Percentiles rank a stretch among this genome's conserved stretches.
Evolutionary conservation across 2,888 invertebrate genomes (phyloP).

Genomic region (Netelia virgata): DNA sequence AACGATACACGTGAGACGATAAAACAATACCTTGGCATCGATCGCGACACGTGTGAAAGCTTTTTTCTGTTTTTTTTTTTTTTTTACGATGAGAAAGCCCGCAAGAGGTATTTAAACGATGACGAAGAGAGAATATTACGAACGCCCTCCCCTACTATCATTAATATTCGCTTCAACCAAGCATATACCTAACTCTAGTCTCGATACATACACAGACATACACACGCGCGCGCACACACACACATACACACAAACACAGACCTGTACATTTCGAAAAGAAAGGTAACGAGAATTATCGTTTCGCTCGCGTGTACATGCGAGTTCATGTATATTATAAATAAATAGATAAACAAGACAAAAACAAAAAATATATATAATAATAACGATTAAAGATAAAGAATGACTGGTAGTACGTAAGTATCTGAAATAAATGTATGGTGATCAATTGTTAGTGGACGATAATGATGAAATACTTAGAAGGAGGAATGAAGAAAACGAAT

Average conservation of each 20-base stretch:
- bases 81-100: slow-evolving; percentile 52
- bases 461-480: slow-evolving; percentile 69
- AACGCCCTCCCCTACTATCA: slow-evolving; percentile 35
- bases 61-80: slow-evolving; percentile 66
- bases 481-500: slow-evolving; percentile 41
- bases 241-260: slow-evolving; percentile 12
- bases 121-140: slow-evolving; percentile 38
- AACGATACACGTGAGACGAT: neutral
- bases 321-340: slow-evolving; percentile 50
- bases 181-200: slow-evolving; percentile 35
- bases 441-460: slow-evolving; percentile 75
- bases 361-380: slow-evolving; percentile 13
- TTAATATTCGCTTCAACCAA: slow-evolving; percentile 55
- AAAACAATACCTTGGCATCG: neutral
- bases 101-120: slow-evolving; percentile 12
- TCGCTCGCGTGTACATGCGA: slow-evolving; percentile 61
- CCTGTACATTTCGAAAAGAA: slow-evolving; percentile 72
- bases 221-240: slow-evolving; percentile 22
- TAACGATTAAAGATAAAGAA: slow-evolving; percentile 65
- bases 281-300: slow-evolving; percentile 51
- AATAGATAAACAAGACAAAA: neutral
- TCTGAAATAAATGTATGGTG: slow-evolving; percentile 73
- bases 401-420: slow-evolving; percentile 75
- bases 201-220: slow-evolving; percentile 40
- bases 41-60: slow-evolving; percentile 42